Evolutionary conservation across 1,140 invertebrate species (phyloP), one percentile per base, ranked within the genome.

Genomic region (Rhizoglyphus robini): DNA sequence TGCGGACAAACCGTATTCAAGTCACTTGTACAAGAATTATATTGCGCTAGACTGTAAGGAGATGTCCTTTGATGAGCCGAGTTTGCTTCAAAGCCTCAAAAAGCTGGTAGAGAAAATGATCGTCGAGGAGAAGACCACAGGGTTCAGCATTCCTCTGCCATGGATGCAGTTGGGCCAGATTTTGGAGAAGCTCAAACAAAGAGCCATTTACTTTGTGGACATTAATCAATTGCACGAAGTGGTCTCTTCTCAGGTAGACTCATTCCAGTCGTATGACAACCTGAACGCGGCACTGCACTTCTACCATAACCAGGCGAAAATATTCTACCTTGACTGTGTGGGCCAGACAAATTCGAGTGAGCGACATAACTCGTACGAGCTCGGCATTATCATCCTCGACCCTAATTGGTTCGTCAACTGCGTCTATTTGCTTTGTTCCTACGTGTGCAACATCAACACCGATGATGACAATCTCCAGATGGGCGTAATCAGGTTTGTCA

Each of bases 91-190:
- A 31, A 34, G 58, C 13, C 25, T 68, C 20, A 36, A 38, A 29
- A 18, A 34, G 15, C 2, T 36, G 3, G 46, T 65, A 25, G 67
- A 68, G 25, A 27, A 66, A 38, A 32, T 65, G 15, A 30, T 65
- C n/a, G 0, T 49, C 2, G 38, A 66, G 3, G 59, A 66, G 29
- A 66, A 58, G 20, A n/a, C 54, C 3, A 38, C 49, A 13, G 54
- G 47, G 20, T 63, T 46, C 25, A 74, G 75, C 64, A 74, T 78
- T 48, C 78, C 78, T 3, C 67, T 74, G 4, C 70, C 72, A 66
- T 79, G 78, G 78, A 69, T 79, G 36, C 68, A 71, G 34, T 77
- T 78, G 73, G 76, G 77, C 68, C 71, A 75, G 49, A 72, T 74
- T 30, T 67, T 79, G 1, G 70, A 70, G 4, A 69, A 73, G 60